Evolutionary conservation across 2,113 vertebrate genomes (phyloP).

Genomic region (Menidia beryllina): DNA sequence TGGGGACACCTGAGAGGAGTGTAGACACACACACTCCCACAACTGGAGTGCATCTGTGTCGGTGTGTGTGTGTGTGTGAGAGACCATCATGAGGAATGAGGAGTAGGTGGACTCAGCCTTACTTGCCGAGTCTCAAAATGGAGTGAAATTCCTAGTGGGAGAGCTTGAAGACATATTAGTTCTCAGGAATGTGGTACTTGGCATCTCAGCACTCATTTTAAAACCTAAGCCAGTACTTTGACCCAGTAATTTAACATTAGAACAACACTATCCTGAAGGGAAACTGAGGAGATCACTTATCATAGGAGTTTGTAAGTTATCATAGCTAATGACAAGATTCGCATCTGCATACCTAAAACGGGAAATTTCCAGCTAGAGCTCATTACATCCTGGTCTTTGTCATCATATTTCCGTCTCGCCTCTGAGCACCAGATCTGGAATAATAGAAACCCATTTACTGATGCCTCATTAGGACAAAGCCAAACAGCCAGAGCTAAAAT

Average conservation of each 20-base stretch:
- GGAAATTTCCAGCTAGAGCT: slow-evolving; percentile 47
- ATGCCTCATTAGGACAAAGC: slow-evolving; percentile 72
- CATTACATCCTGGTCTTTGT: slow-evolving; percentile 59
- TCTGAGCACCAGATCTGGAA: slow-evolving; percentile 37
- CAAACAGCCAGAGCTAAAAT: slow-evolving; percentile 60
- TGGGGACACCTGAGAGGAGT: slow-evolving; percentile 12
- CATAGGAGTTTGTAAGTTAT: slow-evolving; percentile 33
- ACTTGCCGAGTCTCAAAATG: slow-evolving; percentile 38
- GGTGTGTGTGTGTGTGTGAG: slow-evolving; percentile 2
- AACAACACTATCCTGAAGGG: slow-evolving; percentile 27
- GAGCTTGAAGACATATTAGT: slow-evolving; percentile 48
- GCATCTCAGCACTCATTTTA: slow-evolving; percentile 27
- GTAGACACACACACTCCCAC: not conserved
- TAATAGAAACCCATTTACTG: slow-evolving; percentile 55
- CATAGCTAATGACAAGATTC: slow-evolving; percentile 43
- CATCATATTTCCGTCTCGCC: slow-evolving; percentile 47
- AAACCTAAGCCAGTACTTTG: slow-evolving; percentile 24
- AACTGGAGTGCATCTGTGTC: not conserved
- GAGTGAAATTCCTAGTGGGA: slow-evolving; percentile 34
- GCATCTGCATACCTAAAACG: slow-evolving; percentile 43
- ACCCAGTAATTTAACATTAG: slow-evolving; percentile 27
- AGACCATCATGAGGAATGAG: too few species aligned
- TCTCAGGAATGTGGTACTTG: slow-evolving; percentile 25
- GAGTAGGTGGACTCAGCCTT: slow-evolving; percentile 17
- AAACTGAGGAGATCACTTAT: slow-evolving; percentile 35